phyloP scores from a whole-genome alignment of 2,888 invertebrate genomes.

The Quadroppia sp. region DNA sequence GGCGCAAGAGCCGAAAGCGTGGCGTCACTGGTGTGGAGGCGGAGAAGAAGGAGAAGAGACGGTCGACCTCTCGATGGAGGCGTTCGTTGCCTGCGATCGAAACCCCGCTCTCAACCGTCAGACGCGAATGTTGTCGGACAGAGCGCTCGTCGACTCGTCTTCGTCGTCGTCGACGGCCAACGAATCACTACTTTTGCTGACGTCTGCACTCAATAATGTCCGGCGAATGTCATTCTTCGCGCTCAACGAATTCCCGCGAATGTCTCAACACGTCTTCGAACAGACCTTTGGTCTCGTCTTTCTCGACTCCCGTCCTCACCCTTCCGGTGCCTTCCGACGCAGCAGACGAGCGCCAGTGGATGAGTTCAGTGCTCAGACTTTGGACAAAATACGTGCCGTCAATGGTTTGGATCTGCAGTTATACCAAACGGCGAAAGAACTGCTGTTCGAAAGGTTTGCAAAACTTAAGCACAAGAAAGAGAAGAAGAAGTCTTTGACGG shows the following conservation, averaged over 20 bases:
- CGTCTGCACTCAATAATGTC: slow-evolving; percentile 91
- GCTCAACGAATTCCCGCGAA: slow-evolving; percentile 79
- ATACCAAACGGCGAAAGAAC: slow-evolving; percentile 83
- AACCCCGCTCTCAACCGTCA: slow-evolving; percentile 95
- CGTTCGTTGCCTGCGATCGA: slow-evolving; percentile 83
- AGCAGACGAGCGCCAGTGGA: slow-evolving; percentile 69
- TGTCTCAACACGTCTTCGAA: slow-evolving; percentile 80
- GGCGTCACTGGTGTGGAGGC: slow-evolving; percentile 62
- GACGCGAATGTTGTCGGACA: slow-evolving; percentile 96
- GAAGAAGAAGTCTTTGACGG: neutral
- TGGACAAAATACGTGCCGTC: slow-evolving; percentile 68
- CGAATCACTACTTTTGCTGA: slow-evolving; percentile 77
- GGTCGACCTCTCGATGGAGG: slow-evolving; percentile 74
- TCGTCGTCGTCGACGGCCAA: slow-evolving; percentile 61
- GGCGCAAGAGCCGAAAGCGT: slow-evolving; percentile 75
- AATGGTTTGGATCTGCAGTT: slow-evolving; percentile 88
- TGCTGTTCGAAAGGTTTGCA: slow-evolving; percentile 72
- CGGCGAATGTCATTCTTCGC: slow-evolving; percentile 96
- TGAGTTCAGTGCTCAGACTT: slow-evolving; percentile 69
- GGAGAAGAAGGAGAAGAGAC: slow-evolving; percentile 69
- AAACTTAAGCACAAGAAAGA: neutral
- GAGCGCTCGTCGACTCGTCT: slow-evolving; percentile 81
- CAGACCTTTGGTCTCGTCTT: slow-evolving; percentile 89
- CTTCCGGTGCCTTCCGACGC: slow-evolving; percentile 70
- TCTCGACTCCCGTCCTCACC: slow-evolving; percentile 78